Base-by-base conservation (phyloP, 1,140 invertebrate genomes). In the Andrena cerasifolii region DNA sequence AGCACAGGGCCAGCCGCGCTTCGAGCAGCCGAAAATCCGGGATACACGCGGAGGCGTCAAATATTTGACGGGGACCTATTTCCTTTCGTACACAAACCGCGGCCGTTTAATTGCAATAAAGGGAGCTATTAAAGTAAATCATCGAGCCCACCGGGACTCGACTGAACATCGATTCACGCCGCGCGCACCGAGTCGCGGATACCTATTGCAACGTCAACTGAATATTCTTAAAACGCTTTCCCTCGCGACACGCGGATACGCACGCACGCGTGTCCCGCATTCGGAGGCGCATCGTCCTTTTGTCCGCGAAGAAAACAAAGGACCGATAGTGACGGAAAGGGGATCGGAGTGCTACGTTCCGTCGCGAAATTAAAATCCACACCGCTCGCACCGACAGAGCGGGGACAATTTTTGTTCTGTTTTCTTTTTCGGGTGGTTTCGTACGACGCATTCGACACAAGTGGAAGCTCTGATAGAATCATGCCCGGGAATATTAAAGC, bases 341-440 rank as follows among this genome's bases (percentile, higher is more conserved):
- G 66, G 45, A 70, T 76, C 73, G 36, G 63, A 47, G 24, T 75
- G 47, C 61, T 58, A 36, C 70, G 71, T 83, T 83, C 80, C 4
- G 75, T 74, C 73, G 70, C 71, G 72, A 83, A 81, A 85, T 84
- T 84, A 83, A 85, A 83, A 85, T 81, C 66, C 56, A 79, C 71
- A 47, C 76, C 14, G n/a, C 61, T 43, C 78, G 40, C 36, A 26
- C 43, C 21, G 21, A 28, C 43, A 28, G 51, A 31, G 18, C 36
- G 36, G 24, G 14, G 65, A 24, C 8, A 24, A 14, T 54, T 43
- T 26, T 33, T 18, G 6, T 7, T 63, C 18, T 62, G 8, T 18
- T 31, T 16, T 45, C 47, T 49, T 47, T 28, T 21, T 65, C 18
- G 45, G 65, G 56, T 71, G 66, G 67, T 71, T 71, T 51, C 67